Evolutionary conservation across 1,140 invertebrate genomes (phyloP).

Genomic region (Gryon sp.): DNA sequence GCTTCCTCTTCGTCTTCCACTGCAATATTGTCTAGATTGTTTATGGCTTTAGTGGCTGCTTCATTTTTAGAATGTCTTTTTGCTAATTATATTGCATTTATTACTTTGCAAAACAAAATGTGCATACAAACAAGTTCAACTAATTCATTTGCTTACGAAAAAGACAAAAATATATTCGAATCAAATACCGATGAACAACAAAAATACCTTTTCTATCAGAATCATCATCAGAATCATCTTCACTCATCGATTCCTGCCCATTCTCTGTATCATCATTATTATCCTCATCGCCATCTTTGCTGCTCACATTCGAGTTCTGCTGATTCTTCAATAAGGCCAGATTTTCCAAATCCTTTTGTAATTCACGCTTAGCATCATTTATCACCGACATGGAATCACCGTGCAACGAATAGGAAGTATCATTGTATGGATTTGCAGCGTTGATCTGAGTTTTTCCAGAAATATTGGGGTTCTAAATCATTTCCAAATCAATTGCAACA

Average conservation of each 20-base stretch:
- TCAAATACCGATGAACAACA: neutral
- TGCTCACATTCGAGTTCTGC: slow-evolving; percentile 64
- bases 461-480: slow-evolving; percentile 42
- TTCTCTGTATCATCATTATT: slow-evolving; percentile 76
- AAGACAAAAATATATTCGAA: neutral
- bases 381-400: slow-evolving; percentile 79
- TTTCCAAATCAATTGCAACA: slow-evolving; percentile 9
- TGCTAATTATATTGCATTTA: no score
- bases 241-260: slow-evolving; percentile 81
- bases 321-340: slow-evolving; percentile 75
- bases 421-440: slow-evolving; percentile 70
- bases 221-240: slow-evolving; percentile 84
- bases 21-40: slow-evolving; percentile 51
- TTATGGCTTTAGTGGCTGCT: slow-evolving; percentile 27
- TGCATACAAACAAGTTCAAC: no score
- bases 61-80: no score
- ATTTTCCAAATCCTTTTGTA: slow-evolving; percentile 81
- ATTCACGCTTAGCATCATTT: slow-evolving; percentile 84
- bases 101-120: no score
- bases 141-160: no score
- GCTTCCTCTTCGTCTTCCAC: slow-evolving; percentile 79
- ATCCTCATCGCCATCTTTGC: slow-evolving; percentile 73
- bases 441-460: slow-evolving; percentile 52
- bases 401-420: slow-evolving; percentile 70
- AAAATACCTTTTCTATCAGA: slow-evolving; percentile 76